Conservation (phyloP, 2,888 invertebrate species). For the Andrena bucephala region DNA sequence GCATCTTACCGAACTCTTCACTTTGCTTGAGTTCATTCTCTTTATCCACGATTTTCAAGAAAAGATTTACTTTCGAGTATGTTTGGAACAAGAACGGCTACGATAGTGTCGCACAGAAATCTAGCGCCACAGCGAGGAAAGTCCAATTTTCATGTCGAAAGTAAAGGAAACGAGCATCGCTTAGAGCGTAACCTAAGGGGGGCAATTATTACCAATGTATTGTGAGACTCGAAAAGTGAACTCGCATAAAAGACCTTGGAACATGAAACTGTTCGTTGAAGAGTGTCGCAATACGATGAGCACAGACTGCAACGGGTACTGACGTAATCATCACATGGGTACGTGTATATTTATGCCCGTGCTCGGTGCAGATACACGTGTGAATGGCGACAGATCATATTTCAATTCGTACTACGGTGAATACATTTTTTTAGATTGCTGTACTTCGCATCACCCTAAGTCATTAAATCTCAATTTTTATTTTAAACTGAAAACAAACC, state of each 20-base stretch:
- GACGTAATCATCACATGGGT: constrained; percentile 69
- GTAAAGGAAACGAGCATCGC: constrained; percentile 24
- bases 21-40: neutral
- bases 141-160: constrained; percentile 35
- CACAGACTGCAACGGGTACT: constrained; percentile 66
- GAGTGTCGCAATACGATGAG: constrained; percentile 72
- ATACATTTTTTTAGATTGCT: neutral
- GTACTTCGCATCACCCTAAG: no score
- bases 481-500: neutral
- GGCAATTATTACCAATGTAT: constrained; percentile 37
- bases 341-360: constrained; percentile 50
- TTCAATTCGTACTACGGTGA: neutral
- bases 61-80: constrained; percentile 7
- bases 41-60: neutral
- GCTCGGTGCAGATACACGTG: constrained; percentile 29
- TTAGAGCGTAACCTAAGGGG: constrained; percentile 9
- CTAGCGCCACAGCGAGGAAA: constrained; percentile 1
- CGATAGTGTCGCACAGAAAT: constrained; percentile 18
- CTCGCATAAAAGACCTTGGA: constrained; percentile 65
- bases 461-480: neutral
- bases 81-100: constrained; percentile 8
- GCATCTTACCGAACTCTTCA: neutral
- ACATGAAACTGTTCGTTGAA: constrained; percentile 66
- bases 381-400: constrained; percentile 35
- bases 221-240: constrained; percentile 53